These are phyloP conservation scores for Chorisops tibialis DNA, from an alignment of 2,888 invertebrate genomes.

Conservation along the genomic window DNA sequence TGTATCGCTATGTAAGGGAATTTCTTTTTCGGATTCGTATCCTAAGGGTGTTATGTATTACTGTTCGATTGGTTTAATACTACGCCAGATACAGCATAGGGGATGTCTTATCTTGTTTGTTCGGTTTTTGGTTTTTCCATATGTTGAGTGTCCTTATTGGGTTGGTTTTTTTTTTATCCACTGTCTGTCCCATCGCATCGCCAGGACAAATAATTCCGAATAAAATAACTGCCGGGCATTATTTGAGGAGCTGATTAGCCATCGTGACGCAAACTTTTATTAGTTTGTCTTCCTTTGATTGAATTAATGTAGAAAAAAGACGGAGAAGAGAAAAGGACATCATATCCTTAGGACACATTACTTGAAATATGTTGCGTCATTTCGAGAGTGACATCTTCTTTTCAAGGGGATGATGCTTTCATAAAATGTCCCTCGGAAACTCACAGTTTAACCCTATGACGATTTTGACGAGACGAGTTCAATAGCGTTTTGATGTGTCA, in stretches of 20 bases:
- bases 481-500: neutral
- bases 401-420: neutral
- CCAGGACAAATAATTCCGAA: no score
- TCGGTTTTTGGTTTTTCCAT: neutral
- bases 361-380: neutral
- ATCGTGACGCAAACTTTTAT: no score
- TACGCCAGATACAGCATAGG: neutral
- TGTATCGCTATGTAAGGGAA: constrained; percentile 7
- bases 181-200: no score
- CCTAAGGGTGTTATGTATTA: constrained; percentile 5
- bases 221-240: neutral
- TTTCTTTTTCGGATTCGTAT: neutral
- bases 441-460: neutral
- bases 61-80: neutral
- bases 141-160: neutral
- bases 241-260: constrained; percentile 5
- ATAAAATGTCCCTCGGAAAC: neutral
- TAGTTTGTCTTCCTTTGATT: neutral
- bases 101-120: neutral
- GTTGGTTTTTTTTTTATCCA: neutral
- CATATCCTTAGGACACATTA: neutral
- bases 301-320: neutral
- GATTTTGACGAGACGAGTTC: neutral
- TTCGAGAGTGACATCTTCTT: neutral
- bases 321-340: neutral